Evolutionary conservation across 2,888 invertebrate species (phyloP).

Genomic region (Oscheius sp.): DNA sequence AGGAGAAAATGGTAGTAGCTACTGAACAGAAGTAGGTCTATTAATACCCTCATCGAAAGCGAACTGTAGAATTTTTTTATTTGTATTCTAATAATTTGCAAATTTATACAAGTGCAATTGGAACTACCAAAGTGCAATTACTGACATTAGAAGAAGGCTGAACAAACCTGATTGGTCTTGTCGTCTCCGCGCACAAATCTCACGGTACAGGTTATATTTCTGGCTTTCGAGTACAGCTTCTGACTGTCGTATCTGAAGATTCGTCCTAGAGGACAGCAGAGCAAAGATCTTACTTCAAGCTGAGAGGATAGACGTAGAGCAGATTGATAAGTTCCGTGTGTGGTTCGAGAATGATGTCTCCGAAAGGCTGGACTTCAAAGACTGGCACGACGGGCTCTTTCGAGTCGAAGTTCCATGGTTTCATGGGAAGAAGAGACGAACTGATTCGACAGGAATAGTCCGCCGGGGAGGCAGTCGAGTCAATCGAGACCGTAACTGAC

Average conservation of each 20-base stretch:
- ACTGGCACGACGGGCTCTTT: constrained; percentile 77
- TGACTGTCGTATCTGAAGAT: constrained; percentile 63
- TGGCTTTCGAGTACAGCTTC: constrained; percentile 78
- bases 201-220: constrained; percentile 91
- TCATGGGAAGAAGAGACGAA: constrained; percentile 84
- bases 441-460: constrained; percentile 79
- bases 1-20: constrained; percentile 1
- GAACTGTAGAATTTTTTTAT: too few species aligned
- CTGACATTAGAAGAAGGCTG: too few species aligned
- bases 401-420: constrained; percentile 58
- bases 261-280: background rate
- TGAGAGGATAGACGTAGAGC: constrained; percentile 89
- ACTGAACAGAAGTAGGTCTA: too few species aligned
- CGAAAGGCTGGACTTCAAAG: constrained; percentile 86
- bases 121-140: too few species aligned
- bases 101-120: too few species aligned
- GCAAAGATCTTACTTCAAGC: constrained; percentile 51
- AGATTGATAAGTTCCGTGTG: constrained; percentile 89
- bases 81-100: too few species aligned
- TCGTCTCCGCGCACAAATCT: constrained; percentile 81
- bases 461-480: constrained; percentile 39
- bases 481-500: constrained; percentile 45
- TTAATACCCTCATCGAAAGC: too few species aligned
- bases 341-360: constrained; percentile 78
- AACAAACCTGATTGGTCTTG: constrained; percentile 79